Percentiles rank a stretch among this genome's conserved stretches.
These are phyloP conservation scores for Meloidogyne exigua DNA, from an alignment of 1,140 invertebrate genomes.

Conservation along the genomic window DNA sequence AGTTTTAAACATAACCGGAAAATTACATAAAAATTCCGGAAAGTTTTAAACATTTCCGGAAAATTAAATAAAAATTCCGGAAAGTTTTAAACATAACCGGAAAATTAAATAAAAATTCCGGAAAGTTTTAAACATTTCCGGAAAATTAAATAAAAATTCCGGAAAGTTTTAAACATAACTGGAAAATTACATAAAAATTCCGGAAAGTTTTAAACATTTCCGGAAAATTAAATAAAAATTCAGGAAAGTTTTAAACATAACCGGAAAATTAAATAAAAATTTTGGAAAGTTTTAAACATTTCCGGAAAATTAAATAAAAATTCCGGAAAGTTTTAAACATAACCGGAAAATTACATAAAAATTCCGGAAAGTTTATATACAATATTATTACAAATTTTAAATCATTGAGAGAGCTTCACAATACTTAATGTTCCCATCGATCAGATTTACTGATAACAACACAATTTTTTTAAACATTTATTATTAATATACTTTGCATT, in stretches of 20 bases:
- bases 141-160: not conserved
- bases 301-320: not conserved
- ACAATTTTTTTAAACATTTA: not conserved
- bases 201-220: too few species aligned
- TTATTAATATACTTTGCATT: constrained; percentile 1
- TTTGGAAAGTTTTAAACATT: not conserved
- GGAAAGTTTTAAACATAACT: too few species aligned
- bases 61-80: not conserved
- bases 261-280: not conserved
- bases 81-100: too few species aligned
- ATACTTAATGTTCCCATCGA: not conserved
- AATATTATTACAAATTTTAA: too few species aligned
- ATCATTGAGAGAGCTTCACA: too few species aligned
- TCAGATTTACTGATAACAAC: constrained; percentile 3
- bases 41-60: too few species aligned
- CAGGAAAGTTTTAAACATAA: too few species aligned
- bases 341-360: not conserved
- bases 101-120: not conserved
- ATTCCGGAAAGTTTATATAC: not conserved
- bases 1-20: too few species aligned
- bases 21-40: not conserved
- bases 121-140: too few species aligned
- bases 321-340: not conserved
- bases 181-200: not conserved
- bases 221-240: not conserved